Evolutionary conservation across 2,888 invertebrate genomes (phyloP).

Genomic region (Drosophila birchii): DNA sequence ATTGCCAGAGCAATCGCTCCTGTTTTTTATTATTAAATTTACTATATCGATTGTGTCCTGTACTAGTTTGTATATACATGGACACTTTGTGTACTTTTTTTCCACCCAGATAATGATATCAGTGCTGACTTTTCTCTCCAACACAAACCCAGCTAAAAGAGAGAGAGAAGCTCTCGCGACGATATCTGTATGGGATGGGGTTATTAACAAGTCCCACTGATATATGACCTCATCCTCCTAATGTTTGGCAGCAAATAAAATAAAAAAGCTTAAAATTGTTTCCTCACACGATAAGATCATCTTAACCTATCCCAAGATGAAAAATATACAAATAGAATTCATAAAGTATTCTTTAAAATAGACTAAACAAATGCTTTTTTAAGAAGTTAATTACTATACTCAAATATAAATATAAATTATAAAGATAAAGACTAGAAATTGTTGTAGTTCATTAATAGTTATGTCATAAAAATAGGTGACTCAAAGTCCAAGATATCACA

Average conservation of each 20-base stretch:
- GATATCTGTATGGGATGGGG: constrained; percentile 56
- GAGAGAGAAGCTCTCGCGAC: constrained; percentile 32
- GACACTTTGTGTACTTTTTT: constrained; percentile 30
- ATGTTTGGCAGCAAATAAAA: constrained; percentile 1
- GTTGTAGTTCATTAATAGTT: neutral
- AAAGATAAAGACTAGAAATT: neutral
- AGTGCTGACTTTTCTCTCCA: constrained; percentile 14
- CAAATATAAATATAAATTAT: neutral
- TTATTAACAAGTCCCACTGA: constrained; percentile 55
- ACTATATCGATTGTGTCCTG: neutral
- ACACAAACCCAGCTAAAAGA: constrained; percentile 2
- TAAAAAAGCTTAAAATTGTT: constrained; percentile 4
- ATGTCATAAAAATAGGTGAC: neutral
- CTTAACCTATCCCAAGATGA: constrained; percentile 28
- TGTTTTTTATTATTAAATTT: neutral
- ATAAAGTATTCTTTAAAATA: neutral
- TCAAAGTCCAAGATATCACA: constrained; percentile 9
- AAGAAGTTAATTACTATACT: neutral
- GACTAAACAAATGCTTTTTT: neutral
- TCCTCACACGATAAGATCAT: constrained; percentile 23
- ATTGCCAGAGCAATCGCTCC: neutral
- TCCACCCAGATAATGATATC: constrained; percentile 44
- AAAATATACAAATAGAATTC: neutral
- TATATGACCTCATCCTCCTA: constrained; percentile 33
- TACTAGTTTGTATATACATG: constrained; percentile 19